Evolutionary conservation across 2,888 invertebrate genomes (phyloP).

Genomic region (Himalopsyche anomala): DNA sequence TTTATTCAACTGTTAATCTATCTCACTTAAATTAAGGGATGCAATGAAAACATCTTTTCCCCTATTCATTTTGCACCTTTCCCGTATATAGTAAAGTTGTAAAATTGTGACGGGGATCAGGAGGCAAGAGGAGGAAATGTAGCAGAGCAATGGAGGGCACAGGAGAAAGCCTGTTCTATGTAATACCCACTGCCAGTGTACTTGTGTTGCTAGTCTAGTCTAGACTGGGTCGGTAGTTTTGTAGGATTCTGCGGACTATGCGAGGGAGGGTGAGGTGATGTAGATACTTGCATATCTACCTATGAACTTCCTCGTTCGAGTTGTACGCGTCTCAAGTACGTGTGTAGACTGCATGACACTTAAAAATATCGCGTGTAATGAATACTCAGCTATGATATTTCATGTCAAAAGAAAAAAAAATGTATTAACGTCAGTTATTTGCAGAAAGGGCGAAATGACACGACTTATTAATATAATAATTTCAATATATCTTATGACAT

Average conservation of each 20-base stretch:
- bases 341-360: neutral
- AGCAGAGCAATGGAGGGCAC: conserved; percentile 17
- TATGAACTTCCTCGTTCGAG: conserved; percentile 19
- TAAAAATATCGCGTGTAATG: too few species aligned
- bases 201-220: conserved; percentile 68
- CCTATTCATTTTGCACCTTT: neutral
- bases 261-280: conserved; percentile 31
- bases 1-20: too few species aligned
- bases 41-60: neutral
- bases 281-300: conserved; percentile 50
- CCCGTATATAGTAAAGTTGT: conserved; percentile 1
- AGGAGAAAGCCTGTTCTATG: conserved; percentile 43
- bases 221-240: conserved; percentile 80
- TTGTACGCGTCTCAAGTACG: conserved; percentile 8
- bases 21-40: too few species aligned
- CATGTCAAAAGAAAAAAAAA: too few species aligned
- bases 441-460: too few species aligned
- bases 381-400: too few species aligned
- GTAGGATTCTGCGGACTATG: conserved; percentile 68
- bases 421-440: too few species aligned
- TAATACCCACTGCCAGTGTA: conserved; percentile 33
- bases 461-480: too few species aligned
- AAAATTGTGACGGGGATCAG: conserved; percentile 38
- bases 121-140: neutral
- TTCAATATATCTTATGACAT: too few species aligned